phyloP scores from a whole-genome alignment of 2,113 vertebrate genomes.

The Castor canadensis region DNA sequence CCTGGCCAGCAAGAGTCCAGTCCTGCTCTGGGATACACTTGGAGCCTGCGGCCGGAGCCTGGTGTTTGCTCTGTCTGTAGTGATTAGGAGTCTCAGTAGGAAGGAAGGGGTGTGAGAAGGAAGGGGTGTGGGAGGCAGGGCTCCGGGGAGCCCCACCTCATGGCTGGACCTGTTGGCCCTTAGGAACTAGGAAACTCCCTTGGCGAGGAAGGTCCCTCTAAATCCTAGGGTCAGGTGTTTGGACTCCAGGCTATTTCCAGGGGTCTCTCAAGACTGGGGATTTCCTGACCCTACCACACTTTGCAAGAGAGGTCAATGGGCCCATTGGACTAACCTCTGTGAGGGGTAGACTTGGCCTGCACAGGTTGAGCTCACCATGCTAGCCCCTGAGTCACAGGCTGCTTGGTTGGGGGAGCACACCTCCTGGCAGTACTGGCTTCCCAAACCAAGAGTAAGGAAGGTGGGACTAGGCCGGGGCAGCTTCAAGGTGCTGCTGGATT shows the following conservation, averaged over 20 bases:
- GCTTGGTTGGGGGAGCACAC: background rate
- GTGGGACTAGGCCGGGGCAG: background rate
- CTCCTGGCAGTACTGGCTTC: background rate
- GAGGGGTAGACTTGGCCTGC: accelerated
- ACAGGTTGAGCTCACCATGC: background rate
- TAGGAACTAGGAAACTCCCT: background rate
- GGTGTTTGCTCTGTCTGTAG: background rate
- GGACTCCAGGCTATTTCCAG: background rate
- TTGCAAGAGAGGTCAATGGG: accelerated
- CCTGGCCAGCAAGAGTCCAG: background rate
- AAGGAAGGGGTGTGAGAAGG: too few species aligned
- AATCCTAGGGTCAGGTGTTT: accelerated
- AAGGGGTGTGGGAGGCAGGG: background rate
- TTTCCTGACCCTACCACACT: background rate
- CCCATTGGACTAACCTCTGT: background rate
- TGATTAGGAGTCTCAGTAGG: background rate
- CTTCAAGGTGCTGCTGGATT: background rate
- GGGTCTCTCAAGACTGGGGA: background rate
- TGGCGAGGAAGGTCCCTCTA: background rate
- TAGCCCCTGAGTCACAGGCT: background rate
- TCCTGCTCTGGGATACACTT: accelerated
- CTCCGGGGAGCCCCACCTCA: slow-evolving; percentile 59
- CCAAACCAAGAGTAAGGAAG: accelerated
- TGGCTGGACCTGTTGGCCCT: slow-evolving; percentile 4
- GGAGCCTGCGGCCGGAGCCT: background rate